Evolutionary conservation across 2,113 vertebrate genomes (phyloP).

Genomic region (Onychostruthus taczanowskii): DNA sequence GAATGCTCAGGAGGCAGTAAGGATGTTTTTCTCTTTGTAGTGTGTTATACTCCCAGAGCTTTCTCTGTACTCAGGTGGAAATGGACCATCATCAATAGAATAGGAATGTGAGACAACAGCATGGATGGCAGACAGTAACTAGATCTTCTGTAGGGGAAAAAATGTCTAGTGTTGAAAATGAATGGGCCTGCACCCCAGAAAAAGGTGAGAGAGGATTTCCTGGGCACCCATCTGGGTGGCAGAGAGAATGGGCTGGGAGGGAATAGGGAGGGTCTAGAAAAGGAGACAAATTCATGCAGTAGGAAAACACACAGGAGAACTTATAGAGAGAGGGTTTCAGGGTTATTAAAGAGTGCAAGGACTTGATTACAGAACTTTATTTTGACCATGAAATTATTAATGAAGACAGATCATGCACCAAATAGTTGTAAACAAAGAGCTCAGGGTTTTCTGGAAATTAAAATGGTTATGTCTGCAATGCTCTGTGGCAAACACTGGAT

Average conservation of each 20-base stretch:
- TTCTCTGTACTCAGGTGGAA: neutral
- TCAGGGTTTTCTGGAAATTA: neutral
- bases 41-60: neutral
- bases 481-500: neutral
- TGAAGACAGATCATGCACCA: neutral
- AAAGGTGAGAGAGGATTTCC: neutral
- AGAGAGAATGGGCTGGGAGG: neutral
- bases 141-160: neutral
- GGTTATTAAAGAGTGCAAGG: neutral
- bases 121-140: neutral
- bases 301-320: neutral
- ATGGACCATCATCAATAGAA: neutral
- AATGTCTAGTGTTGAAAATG: neutral
- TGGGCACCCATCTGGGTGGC: neutral
- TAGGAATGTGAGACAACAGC: neutral
- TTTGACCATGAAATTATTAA: neutral
- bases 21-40: neutral
- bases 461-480: neutral
- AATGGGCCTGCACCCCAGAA: neutral
- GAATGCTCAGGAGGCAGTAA: neutral
- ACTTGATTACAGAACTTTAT: neutral
- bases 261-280: neutral
- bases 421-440: neutral
- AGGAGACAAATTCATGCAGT: neutral
- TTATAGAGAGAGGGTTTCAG: neutral